Evolutionary conservation across 2,888 invertebrate species (phyloP), one percentile per base, ranked within the genome.

Genomic region (Morpho helenor): DNA sequence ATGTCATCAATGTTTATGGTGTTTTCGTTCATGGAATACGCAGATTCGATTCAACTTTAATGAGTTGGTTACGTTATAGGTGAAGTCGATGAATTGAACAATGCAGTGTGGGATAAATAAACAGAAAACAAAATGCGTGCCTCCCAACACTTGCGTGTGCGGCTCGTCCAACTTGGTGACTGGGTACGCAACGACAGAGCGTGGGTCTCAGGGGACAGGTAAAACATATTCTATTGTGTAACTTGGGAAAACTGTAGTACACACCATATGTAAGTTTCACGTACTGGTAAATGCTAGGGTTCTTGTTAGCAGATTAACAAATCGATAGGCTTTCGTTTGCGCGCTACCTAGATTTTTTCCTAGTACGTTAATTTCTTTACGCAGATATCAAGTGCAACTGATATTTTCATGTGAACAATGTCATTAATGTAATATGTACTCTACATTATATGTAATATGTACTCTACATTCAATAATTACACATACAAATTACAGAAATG

Each of bases 221-320:
- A 80, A 84, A 86, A 86, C 84, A 83, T 77, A 77, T 72, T 80
- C 81, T 73, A 87, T 87, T 87, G 86, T 87, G 72, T 65, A 72
- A 78, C 83, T 82, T 89, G 89, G 81, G 88, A 89, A 88, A 81
- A 82, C 67, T 79, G 68, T 67, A 77, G 76, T 76, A 82, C 47
- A 82, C 47, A 78, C 73, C 75, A 75, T 77, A 76, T 71, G 72
- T 65, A 66, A 64, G 64, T 66, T 66, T 65, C 65, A 31, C 3
- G 4, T 31, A 64, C 61, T 64, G 63, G 64, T 65, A 63, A 68
- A 68, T 61, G 59, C 62, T 60, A 61, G 47, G 58, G 57, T 56
- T 66, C 56, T 57, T 45, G 60, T 49, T 44, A 49, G 43, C 16
- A 44, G n/a, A 39, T 31, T 31, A 31, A 3, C 31, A 31, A 31